These are phyloP conservation scores for Prorops nasuta DNA, from an alignment of 1,140 invertebrate genomes.

Conservation along the genomic window DNA sequence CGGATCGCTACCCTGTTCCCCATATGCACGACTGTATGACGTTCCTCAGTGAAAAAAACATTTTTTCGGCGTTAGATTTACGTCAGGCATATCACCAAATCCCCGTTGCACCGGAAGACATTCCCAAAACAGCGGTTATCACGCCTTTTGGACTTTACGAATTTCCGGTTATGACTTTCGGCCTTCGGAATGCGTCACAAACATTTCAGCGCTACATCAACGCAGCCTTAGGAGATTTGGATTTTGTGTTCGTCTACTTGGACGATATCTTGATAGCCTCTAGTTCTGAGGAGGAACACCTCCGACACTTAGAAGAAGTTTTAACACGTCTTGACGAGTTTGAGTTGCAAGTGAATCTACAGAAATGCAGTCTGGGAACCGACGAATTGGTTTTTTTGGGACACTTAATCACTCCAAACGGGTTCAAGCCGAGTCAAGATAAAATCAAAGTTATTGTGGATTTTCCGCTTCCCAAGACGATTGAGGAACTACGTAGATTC, in stretches of 20 bases:
- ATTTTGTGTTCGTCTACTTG: neutral
- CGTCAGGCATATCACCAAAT: too few species aligned
- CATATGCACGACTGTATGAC: neutral
- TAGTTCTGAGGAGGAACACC: neutral
- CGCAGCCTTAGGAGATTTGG: neutral
- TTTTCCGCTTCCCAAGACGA: neutral
- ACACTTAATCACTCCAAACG: neutral
- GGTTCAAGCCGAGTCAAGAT: neutral
- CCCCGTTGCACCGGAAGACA: neutral
- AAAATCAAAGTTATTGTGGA: neutral
- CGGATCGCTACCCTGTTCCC: too few species aligned
- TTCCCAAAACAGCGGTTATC: conserved; percentile 1
- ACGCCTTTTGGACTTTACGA: too few species aligned
- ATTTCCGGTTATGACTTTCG: neutral
- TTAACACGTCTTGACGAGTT: neutral
- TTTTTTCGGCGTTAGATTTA: neutral
- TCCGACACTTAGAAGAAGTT: neutral
- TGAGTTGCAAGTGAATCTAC: neutral
- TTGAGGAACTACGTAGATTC: conserved; percentile 4
- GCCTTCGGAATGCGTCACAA: neutral
- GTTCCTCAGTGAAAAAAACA: neutral
- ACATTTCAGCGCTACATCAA: neutral
- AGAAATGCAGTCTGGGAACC: neutral
- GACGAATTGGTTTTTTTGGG: neutral
- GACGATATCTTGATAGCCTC: neutral